phyloP scores from a whole-genome alignment of 2,888 invertebrate species.

The Bimastos eiseni region DNA sequence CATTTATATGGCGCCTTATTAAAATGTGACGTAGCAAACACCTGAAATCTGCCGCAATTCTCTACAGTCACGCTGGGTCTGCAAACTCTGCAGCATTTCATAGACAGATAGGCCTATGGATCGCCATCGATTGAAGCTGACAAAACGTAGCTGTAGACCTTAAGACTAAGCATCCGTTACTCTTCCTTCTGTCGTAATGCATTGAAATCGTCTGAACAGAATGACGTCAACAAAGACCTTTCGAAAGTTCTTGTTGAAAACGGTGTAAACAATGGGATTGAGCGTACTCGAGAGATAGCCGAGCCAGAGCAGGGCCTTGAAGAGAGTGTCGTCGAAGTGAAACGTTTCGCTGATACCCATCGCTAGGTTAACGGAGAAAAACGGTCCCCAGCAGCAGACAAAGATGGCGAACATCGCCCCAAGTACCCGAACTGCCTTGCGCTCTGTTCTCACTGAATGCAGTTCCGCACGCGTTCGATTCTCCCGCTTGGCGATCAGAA shows the following conservation, averaged over 20 bases:
- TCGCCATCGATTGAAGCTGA: neutral
- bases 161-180: neutral
- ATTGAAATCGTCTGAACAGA: slow-evolving; percentile 26
- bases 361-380: slow-evolving; percentile 68
- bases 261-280: slow-evolving; percentile 62
- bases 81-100: neutral
- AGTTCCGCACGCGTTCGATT: slow-evolving; percentile 44
- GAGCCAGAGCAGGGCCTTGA: slow-evolving; percentile 59
- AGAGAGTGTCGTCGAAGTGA: slow-evolving; percentile 67
- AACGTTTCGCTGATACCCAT: slow-evolving; percentile 75
- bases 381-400: slow-evolving; percentile 61
- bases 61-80: neutral
- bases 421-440: slow-evolving; percentile 84
- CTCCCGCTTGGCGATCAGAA: slow-evolving; percentile 51
- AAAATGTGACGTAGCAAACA: neutral
- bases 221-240: slow-evolving; percentile 57
- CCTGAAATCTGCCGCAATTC: neutral
- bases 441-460: slow-evolving; percentile 76
- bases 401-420: slow-evolving; percentile 61
- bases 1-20: too few relatives aligned
- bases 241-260: slow-evolving; percentile 60
- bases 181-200: neutral
- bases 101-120: neutral
- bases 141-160: neutral
- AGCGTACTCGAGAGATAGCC: slow-evolving; percentile 60